Evolutionary conservation across 2,888 invertebrate genomes (phyloP).

Genomic region (Phortica magna): DNA sequence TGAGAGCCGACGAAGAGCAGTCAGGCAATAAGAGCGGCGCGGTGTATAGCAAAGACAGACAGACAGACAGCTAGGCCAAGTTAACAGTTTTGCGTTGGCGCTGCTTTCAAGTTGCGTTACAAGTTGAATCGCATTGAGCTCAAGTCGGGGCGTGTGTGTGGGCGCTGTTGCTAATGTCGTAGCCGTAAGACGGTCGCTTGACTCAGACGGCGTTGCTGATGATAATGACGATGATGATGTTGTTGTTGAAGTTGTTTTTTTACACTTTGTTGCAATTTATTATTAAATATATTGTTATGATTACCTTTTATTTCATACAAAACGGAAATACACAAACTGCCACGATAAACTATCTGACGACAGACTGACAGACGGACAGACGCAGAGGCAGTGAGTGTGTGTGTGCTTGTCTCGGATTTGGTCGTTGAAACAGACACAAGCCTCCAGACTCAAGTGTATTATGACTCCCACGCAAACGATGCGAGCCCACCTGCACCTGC

Average conservation of each 20-base stretch:
- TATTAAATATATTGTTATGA: constrained; percentile 70
- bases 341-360: constrained; percentile 31
- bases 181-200: constrained; percentile 55
- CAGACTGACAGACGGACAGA: constrained; percentile 4
- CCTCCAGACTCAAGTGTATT: constrained; percentile 5
- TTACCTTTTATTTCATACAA: constrained; percentile 48
- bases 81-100: constrained; percentile 48
- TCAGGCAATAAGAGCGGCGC: too few relatives aligned
- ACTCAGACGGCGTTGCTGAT: constrained; percentile 33
- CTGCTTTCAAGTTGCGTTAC: neutral
- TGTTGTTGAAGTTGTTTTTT: constrained; percentile 49
- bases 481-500: constrained; percentile 12
- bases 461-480: constrained; percentile 1
- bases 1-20: neutral
- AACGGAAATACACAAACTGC: constrained; percentile 67
- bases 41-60: neutral
- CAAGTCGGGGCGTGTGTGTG: neutral
- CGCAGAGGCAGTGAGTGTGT: neutral
- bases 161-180: constrained; percentile 42
- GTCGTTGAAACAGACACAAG: too few relatives aligned
- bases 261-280: constrained; percentile 69
- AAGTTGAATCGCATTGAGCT: neutral
- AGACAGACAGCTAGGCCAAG: constrained; percentile 55
- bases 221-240: constrained; percentile 11
- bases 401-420: constrained; percentile 1